Base-by-base conservation (phyloP, 2,797 vertebrate species). In the Paramormyrops hopkinsi region DNA sequence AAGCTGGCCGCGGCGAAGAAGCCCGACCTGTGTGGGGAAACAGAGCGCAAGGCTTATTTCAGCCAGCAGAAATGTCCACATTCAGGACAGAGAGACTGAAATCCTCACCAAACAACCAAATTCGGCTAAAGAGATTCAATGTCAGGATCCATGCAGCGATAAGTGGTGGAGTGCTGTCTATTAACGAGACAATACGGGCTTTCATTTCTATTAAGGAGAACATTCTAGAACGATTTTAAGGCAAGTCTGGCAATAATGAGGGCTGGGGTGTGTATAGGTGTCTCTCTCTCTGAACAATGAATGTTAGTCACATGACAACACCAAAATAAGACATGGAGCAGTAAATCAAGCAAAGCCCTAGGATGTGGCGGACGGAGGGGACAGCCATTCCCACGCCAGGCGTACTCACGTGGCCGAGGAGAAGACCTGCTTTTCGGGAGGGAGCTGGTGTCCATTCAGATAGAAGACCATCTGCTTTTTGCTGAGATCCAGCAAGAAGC, bases 391-490 rank as follows among this genome's bases (percentile, higher is more conserved):
- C 25, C 62, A 44, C 0, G 19, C 54, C n/a, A n/a, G 5, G 83
- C 14, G 6, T 76, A 96, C 98, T 97, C 94, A 99, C 98, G 97
- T 95, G 91, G 99, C 97, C 50, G 99, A 99, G 90, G 97, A 98
- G 94, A 99, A 99, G 90, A 99, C 99, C 96, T 99, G 98, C 93
- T 98, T 99, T 95, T 99, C 99, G 17, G 98, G 97, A 62, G 98
- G 98, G 93, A 99, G 97, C 91, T 98, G 97, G 94, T 97, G 97
- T 92, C 99, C 99, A 29, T 99, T 99, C 93, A 99, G 95, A 94
- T 97, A 99, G 95, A 99, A 99, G 94, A 99, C 96, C 98, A 99
- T 99, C 94, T 98, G 97, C 93, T 99, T 99, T 96, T 99, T 99
- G 93, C 97, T 98, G 90, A 99, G 97, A 94, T 99, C 98, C 93